Evolutionary conservation across 2,888 invertebrate genomes (phyloP).

Genomic region (Stenurella melanura): DNA sequence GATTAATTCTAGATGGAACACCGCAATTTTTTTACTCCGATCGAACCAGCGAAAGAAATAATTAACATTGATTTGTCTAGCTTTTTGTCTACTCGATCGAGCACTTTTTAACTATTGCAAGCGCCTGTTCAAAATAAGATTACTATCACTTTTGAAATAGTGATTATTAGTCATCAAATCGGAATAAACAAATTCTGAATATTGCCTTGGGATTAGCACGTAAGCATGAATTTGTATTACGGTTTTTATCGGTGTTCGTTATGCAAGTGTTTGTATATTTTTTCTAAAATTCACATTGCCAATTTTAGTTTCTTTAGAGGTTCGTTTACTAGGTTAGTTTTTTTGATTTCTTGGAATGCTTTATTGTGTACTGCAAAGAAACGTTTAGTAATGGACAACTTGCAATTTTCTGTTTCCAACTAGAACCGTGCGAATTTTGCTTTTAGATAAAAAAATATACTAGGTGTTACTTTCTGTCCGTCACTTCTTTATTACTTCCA

Average conservation of each 20-base stretch:
- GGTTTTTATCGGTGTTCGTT: constrained; percentile 24
- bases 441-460: too few species aligned
- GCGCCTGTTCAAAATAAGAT: neutral
- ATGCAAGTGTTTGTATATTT: constrained; percentile 29
- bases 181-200: constrained; percentile 18
- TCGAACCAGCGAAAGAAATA: neutral
- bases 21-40: neutral
- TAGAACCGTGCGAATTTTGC: too few species aligned
- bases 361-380: neutral
- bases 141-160: constrained; percentile 31
- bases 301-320: neutral
- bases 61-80: constrained; percentile 19
- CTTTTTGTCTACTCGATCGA: constrained; percentile 8
- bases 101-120: constrained; percentile 16
- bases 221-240: constrained; percentile 8
- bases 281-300: constrained; percentile 10
- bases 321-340: constrained; percentile 31
- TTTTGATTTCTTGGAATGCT: neutral
- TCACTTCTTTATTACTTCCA: too few species aligned
- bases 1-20: neutral
- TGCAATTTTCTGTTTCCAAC: too few species aligned
- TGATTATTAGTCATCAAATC: constrained; percentile 21
- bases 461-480: too few species aligned
- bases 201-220: constrained; percentile 23
- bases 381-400: too few species aligned